These are phyloP conservation scores for Labia minor DNA, from an alignment of 2,888 invertebrate species.

Conservation along the genomic window DNA sequence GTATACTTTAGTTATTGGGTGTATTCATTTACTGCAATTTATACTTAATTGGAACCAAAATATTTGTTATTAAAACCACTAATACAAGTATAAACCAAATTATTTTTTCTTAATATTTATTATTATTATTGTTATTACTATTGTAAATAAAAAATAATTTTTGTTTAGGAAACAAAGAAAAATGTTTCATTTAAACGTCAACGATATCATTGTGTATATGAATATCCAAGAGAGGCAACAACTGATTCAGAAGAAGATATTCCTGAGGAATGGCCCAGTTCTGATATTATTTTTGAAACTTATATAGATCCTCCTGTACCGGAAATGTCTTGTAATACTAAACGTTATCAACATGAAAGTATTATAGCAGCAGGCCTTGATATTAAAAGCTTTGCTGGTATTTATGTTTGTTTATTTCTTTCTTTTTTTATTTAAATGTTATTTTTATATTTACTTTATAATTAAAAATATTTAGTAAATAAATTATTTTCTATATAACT, in stretches of 20 bases:
- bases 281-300: neutral
- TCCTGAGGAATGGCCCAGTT: conserved; percentile 24
- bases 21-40: no score
- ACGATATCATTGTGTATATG: conserved; percentile 73
- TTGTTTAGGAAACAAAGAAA: conserved; percentile 40
- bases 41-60: no score
- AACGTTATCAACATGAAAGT: conserved; percentile 17
- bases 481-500: neutral
- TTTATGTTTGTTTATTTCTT: neutral
- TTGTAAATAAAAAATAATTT: no score
- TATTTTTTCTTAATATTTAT: no score
- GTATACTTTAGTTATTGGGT: no score
- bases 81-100: no score
- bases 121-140: no score
- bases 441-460: neutral
- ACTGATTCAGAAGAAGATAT: conserved; percentile 34
- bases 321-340: neutral
- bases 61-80: no score
- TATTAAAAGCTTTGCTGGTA: conserved; percentile 20
- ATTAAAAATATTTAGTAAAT: neutral
- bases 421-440: neutral
- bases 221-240: conserved; percentile 62
- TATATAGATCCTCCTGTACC: neutral
- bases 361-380: conserved; percentile 21
- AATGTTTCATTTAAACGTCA: conserved; percentile 72